phyloP scores from a whole-genome alignment of 2,888 invertebrate genomes.

The Adineta ricciae region DNA sequence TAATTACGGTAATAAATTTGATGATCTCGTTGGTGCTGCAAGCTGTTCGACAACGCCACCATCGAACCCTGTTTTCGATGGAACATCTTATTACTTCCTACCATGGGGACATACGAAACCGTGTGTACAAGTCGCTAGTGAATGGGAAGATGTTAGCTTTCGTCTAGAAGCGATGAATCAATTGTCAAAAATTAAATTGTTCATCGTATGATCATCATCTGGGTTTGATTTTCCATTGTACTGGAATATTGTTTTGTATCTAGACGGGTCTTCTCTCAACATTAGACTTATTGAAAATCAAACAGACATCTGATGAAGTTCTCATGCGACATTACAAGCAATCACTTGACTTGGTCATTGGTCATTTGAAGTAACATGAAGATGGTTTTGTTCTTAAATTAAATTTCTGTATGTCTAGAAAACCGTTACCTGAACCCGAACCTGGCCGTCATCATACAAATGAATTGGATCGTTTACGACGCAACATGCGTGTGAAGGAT shows the following conservation, averaged over 20 bases:
- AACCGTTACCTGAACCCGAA: conserved; percentile 35
- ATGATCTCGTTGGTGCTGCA: conserved; percentile 47
- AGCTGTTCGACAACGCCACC: conserved; percentile 52
- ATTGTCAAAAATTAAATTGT: conserved; percentile 31
- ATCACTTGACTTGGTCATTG: conserved; percentile 1
- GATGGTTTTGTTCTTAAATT: neutral
- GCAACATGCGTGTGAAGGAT: conserved; percentile 24
- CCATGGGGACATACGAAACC: conserved; percentile 51
- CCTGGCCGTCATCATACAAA: conserved; percentile 34
- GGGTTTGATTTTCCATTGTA: no score
- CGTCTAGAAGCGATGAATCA: conserved; percentile 50
- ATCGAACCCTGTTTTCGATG: conserved; percentile 53
- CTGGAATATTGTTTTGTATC: neutral
- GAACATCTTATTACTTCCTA: conserved; percentile 51
- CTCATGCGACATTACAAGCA: neutral
- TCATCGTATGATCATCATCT: conserved; percentile 28
- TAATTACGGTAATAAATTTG: conserved; percentile 53
- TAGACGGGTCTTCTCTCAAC: conserved; percentile 13
- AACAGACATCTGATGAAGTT: conserved; percentile 27
- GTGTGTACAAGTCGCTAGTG: conserved; percentile 48
- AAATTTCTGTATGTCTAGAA: conserved; percentile 35
- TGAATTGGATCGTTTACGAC: conserved; percentile 35
- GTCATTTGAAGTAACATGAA: neutral
- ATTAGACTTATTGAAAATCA: neutral
- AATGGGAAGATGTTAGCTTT: conserved; percentile 52